Conservation (phyloP, 64 coral and sea anemone species). For the Montipora cactus region DNA sequence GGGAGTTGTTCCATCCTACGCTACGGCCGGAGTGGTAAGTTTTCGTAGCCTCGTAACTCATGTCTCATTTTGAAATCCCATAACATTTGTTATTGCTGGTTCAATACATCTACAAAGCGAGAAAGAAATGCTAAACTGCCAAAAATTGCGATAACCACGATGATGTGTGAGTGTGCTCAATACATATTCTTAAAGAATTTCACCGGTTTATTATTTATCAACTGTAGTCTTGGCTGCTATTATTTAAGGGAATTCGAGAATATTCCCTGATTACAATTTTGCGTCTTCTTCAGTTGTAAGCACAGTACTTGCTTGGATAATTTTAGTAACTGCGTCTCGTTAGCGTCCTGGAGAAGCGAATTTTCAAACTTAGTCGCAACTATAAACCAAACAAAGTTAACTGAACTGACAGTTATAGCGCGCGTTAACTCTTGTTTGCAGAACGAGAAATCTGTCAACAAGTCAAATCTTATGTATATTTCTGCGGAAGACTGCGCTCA, state of each 20-base stretch:
- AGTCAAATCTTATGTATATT: not conserved
- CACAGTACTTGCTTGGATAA: not conserved
- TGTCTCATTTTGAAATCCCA: too few relatives aligned
- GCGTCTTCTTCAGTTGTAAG: not conserved
- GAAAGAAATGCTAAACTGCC: not conserved
- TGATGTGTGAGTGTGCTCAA: not conserved
- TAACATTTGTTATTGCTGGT: not conserved
- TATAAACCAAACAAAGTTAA: not conserved
- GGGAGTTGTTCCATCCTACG: constrained; percentile 62
- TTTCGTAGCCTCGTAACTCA: not conserved
- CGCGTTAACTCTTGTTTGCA: not conserved
- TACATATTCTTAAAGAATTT: too few relatives aligned
- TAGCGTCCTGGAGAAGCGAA: not conserved
- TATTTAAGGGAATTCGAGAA: not conserved
- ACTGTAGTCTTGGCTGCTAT: not conserved
- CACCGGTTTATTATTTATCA: too few relatives aligned
- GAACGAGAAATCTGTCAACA: not conserved
- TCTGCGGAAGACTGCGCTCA: too few relatives aligned
- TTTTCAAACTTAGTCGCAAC: not conserved
- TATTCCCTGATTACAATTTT: constrained; percentile 6
- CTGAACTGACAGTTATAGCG: constrained; percentile 5
- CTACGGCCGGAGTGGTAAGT: constrained; percentile 77
- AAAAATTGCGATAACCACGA: not conserved
- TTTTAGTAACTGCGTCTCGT: not conserved
- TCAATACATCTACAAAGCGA: not conserved